phyloP scores from a whole-genome alignment of 2,113 vertebrate species.

The Podilymbus podiceps region DNA sequence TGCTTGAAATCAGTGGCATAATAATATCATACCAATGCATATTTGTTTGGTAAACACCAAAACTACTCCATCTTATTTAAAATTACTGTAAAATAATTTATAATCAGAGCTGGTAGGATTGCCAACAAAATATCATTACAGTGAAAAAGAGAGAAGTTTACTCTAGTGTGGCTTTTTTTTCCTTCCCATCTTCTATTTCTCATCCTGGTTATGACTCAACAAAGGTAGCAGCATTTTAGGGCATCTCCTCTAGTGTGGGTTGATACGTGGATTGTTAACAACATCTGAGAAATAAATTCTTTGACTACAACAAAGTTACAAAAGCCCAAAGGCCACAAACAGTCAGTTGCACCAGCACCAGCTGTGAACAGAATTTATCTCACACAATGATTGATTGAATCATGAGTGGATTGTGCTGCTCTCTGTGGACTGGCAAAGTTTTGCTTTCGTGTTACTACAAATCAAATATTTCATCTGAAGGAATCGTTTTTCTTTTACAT shows the following conservation, averaged over 20 bases:
- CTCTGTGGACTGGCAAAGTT: background rate
- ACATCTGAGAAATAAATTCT: background rate
- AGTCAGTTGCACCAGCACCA: background rate
- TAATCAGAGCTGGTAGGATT: background rate
- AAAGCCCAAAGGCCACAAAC: background rate
- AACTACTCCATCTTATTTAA: background rate
- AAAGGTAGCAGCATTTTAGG: background rate
- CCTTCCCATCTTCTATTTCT: background rate
- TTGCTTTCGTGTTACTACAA: background rate
- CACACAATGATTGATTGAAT: accelerated
- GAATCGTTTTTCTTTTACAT: background rate
- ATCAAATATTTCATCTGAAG: background rate
- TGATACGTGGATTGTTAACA: background rate
- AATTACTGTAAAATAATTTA: background rate
- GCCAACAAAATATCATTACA: background rate
- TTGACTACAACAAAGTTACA: background rate
- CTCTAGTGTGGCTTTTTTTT: background rate
- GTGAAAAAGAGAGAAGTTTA: background rate
- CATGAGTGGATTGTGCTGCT: background rate
- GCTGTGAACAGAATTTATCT: background rate
- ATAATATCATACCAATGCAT: background rate
- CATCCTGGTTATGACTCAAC: background rate
- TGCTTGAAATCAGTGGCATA: background rate
- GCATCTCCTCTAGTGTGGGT: background rate
- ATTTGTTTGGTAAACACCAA: background rate